Percentiles rank a stretch among this genome's conserved stretches.
These are phyloP conservation scores for Glossosoma conforme DNA, from an alignment of 1,140 invertebrate genomes.

Conservation along the genomic window DNA sequence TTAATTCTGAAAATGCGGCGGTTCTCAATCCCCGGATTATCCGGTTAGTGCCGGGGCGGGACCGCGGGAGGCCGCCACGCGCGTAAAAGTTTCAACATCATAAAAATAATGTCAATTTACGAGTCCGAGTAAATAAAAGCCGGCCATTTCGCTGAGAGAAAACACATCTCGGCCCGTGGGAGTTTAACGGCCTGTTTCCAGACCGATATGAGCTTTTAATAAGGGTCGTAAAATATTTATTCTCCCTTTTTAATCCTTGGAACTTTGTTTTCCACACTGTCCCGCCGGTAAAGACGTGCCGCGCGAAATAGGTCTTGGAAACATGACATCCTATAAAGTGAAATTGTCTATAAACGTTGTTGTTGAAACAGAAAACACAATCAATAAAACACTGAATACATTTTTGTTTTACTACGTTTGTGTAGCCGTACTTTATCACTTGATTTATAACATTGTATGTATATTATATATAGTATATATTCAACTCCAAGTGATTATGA, in stretches of 20 bases:
- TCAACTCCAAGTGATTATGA: too few species aligned
- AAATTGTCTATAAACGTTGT: too few species aligned
- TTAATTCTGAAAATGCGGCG: background rate
- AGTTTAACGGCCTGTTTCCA: background rate
- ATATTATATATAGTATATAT: too few species aligned
- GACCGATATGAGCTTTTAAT: too few species aligned
- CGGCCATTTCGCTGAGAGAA: background rate
- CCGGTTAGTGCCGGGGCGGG: conserved; percentile 23
- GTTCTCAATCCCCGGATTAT: conserved; percentile 12
- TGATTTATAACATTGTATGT: too few species aligned
- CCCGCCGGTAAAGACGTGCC: too few species aligned
- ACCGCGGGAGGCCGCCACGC: conserved; percentile 10
- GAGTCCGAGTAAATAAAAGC: conserved; percentile 26
- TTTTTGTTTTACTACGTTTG: too few species aligned
- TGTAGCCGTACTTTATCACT: too few species aligned
- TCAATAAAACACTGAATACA: too few species aligned
- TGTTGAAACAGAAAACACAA: too few species aligned
- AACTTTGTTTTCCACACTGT: background rate
- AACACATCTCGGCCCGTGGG: background rate
- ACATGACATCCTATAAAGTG: too few species aligned
- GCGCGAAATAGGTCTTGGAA: too few species aligned
- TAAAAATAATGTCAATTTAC: conserved; percentile 32
- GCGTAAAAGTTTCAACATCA: conserved; percentile 25
- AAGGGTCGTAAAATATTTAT: background rate
- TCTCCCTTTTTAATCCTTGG: background rate